Percentiles rank a stretch among this genome's conserved stretches.
These are phyloP conservation scores for Ursus arctos DNA, from an alignment of 2,113 vertebrate species.

Conservation along the genomic window DNA sequence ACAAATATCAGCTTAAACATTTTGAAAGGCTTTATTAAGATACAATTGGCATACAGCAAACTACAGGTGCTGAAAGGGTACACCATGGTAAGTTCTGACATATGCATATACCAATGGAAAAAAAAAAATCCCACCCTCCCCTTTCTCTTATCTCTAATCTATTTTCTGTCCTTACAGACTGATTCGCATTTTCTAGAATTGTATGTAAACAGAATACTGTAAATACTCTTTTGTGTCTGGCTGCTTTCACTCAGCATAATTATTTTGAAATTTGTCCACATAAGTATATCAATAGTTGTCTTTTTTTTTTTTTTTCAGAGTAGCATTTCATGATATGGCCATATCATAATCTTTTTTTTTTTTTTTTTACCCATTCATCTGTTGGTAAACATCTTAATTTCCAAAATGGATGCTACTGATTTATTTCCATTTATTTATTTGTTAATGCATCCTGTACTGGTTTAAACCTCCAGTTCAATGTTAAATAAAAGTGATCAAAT, in stretches of 20 bases:
- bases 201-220: background rate
- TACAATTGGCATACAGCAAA: background rate
- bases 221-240: background rate
- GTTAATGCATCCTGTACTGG: background rate
- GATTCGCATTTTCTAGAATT: background rate
- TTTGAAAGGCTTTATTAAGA: background rate
- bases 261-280: background rate
- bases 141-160: background rate
- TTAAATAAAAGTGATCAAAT: constrained; percentile 9
- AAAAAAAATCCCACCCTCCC: background rate
- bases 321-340: background rate
- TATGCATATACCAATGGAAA: background rate
- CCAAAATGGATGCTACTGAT: background rate
- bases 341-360: background rate
- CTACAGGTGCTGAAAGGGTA: background rate
- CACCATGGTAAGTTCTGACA: background rate
- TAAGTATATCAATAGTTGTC: background rate
- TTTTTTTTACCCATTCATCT: background rate
- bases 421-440: background rate
- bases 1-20: background rate
- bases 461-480: background rate
- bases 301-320: background rate
- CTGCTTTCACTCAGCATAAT: background rate
- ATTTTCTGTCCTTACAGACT: background rate
- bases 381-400: constrained; percentile 22